These are phyloP conservation scores for Sebastes cheni DNA, from an alignment of 2,797 vertebrate species.

Conservation along the genomic window DNA sequence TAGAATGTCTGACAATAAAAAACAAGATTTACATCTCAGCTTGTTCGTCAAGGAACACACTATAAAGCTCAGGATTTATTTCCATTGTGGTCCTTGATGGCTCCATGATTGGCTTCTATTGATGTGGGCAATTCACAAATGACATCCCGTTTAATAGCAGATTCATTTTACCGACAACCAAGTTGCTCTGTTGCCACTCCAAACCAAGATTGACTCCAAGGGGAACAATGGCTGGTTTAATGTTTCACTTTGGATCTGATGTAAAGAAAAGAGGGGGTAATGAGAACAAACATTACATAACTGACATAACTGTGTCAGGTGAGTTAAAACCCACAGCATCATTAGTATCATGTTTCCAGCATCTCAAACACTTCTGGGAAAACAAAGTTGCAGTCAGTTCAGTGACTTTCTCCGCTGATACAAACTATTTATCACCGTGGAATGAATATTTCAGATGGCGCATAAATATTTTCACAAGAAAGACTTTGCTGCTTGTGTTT, in stretches of 20 bases:
- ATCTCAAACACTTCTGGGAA: not conserved
- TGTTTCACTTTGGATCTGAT: not conserved
- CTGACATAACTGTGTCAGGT: slow-evolving; percentile 34
- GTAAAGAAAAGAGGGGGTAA: not conserved
- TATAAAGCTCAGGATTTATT: not conserved
- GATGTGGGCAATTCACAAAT: not conserved
- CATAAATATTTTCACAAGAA: slow-evolving; percentile 21
- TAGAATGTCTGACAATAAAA: not conserved
- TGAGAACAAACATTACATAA: slow-evolving; percentile 29
- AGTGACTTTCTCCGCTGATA: slow-evolving; percentile 9
- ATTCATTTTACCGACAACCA: not conserved
- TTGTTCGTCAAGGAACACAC: not conserved
- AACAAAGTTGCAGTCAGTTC: not conserved
- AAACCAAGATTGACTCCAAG: not conserved
- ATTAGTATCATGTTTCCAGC: slow-evolving; percentile 14
- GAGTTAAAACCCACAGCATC: slow-evolving; percentile 6
- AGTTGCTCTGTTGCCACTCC: not conserved
- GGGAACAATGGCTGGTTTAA: not conserved
- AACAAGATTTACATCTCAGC: not conserved
- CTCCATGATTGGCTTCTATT: not conserved
- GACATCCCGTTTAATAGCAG: not conserved
- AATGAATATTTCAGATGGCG: slow-evolving; percentile 26
- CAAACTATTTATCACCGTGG: slow-evolving; percentile 2
- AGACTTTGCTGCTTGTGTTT: not conserved
- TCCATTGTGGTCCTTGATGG: not conserved